phyloP scores from a whole-genome alignment of 2,797 vertebrate species.

The Oophaga sylvatica region DNA sequence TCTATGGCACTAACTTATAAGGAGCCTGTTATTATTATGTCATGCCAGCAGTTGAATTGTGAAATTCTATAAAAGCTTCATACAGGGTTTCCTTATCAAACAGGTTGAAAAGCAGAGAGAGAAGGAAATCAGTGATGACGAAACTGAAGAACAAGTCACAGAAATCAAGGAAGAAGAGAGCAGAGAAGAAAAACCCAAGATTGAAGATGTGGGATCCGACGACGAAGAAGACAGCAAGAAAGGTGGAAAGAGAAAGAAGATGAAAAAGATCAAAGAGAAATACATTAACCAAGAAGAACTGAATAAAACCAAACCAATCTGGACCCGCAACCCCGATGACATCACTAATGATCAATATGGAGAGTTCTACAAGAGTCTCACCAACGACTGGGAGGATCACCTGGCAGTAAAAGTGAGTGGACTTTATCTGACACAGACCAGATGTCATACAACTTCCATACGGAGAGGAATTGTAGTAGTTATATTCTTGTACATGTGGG shows the following conservation, averaged over 20 bases:
- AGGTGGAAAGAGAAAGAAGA: constrained; percentile 85
- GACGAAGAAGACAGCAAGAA: constrained; percentile 83
- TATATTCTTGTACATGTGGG: neutral
- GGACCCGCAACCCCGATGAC: constrained; percentile 95
- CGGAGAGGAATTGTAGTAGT: neutral
- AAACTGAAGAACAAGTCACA: constrained; percentile 86
- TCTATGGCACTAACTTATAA: neutral
- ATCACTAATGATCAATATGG: constrained; percentile 92
- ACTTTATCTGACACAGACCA: no score
- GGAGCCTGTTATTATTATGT: neutral
- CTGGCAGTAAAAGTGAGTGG: constrained; percentile 86
- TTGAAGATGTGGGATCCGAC: constrained; percentile 90
- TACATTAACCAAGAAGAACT: constrained; percentile 90
- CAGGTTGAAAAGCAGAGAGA: constrained; percentile 87
- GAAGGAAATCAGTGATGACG: constrained; percentile 93
- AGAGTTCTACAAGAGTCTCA: constrained; percentile 93
- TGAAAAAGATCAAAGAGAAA: constrained; percentile 95
- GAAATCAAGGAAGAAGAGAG: constrained; percentile 80
- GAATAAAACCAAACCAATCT: constrained; percentile 94
- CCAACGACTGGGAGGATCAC: constrained; percentile 97
- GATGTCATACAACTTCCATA: neutral
- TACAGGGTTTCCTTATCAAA: neutral
- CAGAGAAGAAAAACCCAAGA: constrained; percentile 87
- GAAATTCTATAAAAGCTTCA: neutral
- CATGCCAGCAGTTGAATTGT: neutral